phyloP scores from a whole-genome alignment of 2,113 vertebrate genomes.

The Oxyura jamaicensis region DNA sequence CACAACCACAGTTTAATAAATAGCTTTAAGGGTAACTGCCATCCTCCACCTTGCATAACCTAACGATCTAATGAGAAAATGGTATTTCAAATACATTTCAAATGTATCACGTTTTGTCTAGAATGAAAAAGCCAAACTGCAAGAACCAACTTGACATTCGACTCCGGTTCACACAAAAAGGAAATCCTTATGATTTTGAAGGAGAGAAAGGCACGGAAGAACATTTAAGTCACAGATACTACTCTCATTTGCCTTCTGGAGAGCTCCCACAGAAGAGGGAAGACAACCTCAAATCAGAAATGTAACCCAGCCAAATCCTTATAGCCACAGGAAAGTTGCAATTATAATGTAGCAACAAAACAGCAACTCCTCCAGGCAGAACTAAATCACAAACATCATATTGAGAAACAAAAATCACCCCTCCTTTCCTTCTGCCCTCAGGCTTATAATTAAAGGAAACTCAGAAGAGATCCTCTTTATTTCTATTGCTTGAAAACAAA shows the following conservation, averaged over 20 bases:
- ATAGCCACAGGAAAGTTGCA: conserved; percentile 14
- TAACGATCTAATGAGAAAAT: conserved; percentile 46
- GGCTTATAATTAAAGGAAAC: conserved; percentile 50
- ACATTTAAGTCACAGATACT: not conserved
- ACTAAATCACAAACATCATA: conserved; percentile 29
- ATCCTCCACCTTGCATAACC: conserved; percentile 45
- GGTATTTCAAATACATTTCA: conserved; percentile 23
- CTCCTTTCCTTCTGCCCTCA: conserved; percentile 22
- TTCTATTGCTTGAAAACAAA: conserved; percentile 44
- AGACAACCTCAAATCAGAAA: not conserved
- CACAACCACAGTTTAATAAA: conserved; percentile 35
- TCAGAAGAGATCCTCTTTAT: conserved; percentile 35
- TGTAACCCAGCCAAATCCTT: not conserved
- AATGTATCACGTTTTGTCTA: not conserved
- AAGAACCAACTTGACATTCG: conserved; percentile 60
- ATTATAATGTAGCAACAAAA: conserved; percentile 45
- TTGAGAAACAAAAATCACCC: conserved; percentile 3
- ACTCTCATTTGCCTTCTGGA: not conserved
- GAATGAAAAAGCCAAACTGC: conserved; percentile 22
- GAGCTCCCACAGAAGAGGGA: not conserved
- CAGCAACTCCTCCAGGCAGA: conserved; percentile 45
- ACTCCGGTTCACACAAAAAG: not conserved
- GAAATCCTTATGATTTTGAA: not conserved
- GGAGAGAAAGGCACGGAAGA: not conserved
- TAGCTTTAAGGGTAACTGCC: conserved; percentile 63